Evolutionary conservation across 2,113 vertebrate genomes (phyloP).

Genomic region (Egretta garzetta): DNA sequence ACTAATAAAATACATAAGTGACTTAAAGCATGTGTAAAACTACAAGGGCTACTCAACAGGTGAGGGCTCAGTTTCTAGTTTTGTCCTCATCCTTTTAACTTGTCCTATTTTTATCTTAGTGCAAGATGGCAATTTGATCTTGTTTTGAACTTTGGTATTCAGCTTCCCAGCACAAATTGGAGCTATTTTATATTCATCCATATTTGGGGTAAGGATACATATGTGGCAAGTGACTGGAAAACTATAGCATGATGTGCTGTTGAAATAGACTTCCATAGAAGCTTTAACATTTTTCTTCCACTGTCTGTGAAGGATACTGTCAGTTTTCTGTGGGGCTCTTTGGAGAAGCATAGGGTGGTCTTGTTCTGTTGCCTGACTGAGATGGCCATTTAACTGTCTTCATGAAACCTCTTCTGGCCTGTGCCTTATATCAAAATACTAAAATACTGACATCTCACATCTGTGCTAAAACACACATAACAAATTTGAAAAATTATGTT

Average conservation of each 20-base stretch:
- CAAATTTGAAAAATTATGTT: background rate
- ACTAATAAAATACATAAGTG: background rate
- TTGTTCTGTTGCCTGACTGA: background rate
- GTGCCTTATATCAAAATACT: background rate
- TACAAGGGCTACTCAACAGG: background rate
- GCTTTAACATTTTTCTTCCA: background rate
- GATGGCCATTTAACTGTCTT: background rate
- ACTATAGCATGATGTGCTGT: background rate
- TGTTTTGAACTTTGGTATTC: conserved; percentile 33
- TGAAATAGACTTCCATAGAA: background rate
- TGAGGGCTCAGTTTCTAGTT: conserved; percentile 12
- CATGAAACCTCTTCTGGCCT: background rate
- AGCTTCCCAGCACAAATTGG: background rate
- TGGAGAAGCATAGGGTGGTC: background rate
- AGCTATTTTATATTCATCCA: background rate
- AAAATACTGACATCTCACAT: background rate
- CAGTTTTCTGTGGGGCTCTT: background rate
- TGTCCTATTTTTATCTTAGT: conserved; percentile 20
- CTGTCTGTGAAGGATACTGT: background rate
- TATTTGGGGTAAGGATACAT: background rate
- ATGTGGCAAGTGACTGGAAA: background rate
- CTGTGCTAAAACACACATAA: background rate
- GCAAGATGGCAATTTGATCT: background rate
- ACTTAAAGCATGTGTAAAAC: background rate
- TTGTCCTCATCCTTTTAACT: conserved; percentile 13